Conservation (phyloP, 2,797 vertebrate genomes). For the Melanotaenia nigrans region DNA sequence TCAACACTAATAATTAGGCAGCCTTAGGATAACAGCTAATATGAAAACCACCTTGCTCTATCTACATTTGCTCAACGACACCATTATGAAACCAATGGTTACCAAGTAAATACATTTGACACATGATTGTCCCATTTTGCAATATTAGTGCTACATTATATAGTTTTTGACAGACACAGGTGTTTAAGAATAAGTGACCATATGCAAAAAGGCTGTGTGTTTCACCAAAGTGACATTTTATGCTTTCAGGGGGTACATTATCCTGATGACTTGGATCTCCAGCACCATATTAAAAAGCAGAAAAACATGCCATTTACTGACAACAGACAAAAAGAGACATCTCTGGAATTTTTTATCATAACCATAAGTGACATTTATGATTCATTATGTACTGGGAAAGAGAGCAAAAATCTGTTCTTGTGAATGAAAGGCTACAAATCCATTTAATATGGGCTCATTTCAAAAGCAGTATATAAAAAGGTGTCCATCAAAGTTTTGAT, state of each 20-base stretch:
- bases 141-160: neutral
- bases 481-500: slow-evolving; percentile 52
- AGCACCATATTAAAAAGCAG: slow-evolving; percentile 14
- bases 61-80: neutral
- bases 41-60: no score
- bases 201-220: slow-evolving; percentile 1
- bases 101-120: neutral
- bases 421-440: slow-evolving; percentile 43
- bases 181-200: neutral
- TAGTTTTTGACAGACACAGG: neutral
- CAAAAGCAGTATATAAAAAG: slow-evolving; percentile 21
- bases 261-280: slow-evolving; percentile 31
- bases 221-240: slow-evolving; percentile 46
- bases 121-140: no score
- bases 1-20: no score
- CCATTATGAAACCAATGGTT: neutral
- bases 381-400: slow-evolving; percentile 47
- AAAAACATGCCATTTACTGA: slow-evolving; percentile 29
- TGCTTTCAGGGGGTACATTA: slow-evolving; percentile 31
- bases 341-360: slow-evolving; percentile 43
- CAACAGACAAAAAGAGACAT: slow-evolving; percentile 41
- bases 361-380: slow-evolving; percentile 56
- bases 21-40: no score
- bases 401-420: slow-evolving; percentile 39
- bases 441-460: slow-evolving; percentile 38